Evolutionary conservation across 1,140 invertebrate species (phyloP).

Genomic region (Drosophila obscura): DNA sequence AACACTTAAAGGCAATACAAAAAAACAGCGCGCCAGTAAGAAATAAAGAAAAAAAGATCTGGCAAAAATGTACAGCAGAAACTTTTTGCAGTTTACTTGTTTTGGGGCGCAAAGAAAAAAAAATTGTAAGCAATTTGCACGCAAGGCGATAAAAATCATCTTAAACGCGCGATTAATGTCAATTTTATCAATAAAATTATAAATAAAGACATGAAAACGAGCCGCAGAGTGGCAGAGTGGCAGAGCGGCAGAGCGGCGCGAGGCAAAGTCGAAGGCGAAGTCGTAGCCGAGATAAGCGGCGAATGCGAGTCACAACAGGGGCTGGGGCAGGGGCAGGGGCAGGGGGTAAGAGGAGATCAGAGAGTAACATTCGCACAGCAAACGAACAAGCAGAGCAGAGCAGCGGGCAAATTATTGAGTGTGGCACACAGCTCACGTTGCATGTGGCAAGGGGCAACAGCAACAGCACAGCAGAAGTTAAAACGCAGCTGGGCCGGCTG

Average conservation of each 20-base stretch:
- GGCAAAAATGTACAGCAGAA: slow-evolving; percentile 9
- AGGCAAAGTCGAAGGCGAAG: no score
- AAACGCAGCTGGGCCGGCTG: slow-evolving; percentile 56
- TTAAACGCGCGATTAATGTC: slow-evolving; percentile 83
- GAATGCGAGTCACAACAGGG: slow-evolving; percentile 68
- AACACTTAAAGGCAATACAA: slow-evolving; percentile 48
- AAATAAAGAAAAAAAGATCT: not conserved
- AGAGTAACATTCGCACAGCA: slow-evolving; percentile 26
- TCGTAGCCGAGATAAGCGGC: slow-evolving; percentile 57
- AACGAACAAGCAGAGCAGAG: slow-evolving; percentile 36
- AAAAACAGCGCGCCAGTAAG: not conserved
- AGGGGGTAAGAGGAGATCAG: slow-evolving; percentile 5
- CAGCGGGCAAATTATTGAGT: slow-evolving; percentile 78
- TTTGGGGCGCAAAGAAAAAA: slow-evolving; percentile 19
- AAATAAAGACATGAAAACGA: slow-evolving; percentile 83
- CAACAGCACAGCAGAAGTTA: not conserved
- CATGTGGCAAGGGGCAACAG: slow-evolving; percentile 41
- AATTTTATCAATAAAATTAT: slow-evolving; percentile 84
- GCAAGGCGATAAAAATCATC: slow-evolving; percentile 81
- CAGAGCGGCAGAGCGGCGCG: no score
- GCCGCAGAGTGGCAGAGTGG: slow-evolving; percentile 25
- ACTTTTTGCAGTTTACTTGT: not conserved
- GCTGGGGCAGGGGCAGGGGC: no score
- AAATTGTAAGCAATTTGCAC: slow-evolving; percentile 82
- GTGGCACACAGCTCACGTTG: slow-evolving; percentile 76